A percentile compares a stretch with the other conserved stretches of the same genome.
These are phyloP conservation scores for Nesoenas mayeri DNA, from an alignment of 2,113 vertebrate genomes.

Conservation along the genomic window DNA sequence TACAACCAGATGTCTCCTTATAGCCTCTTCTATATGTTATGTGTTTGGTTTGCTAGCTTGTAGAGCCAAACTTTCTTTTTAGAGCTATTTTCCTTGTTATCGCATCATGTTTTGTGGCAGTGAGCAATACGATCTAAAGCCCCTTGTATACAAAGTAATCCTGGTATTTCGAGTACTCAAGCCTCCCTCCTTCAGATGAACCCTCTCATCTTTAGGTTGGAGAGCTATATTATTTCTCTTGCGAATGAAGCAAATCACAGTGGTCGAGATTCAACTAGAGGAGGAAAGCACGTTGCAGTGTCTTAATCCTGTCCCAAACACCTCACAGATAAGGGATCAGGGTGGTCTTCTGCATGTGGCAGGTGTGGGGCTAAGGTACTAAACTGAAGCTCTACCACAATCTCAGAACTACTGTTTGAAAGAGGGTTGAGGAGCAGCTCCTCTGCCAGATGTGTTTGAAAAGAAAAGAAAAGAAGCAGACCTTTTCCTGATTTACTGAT, in stretches of 20 bases:
- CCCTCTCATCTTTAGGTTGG: not conserved
- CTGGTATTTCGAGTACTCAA: not conserved
- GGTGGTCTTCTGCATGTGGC: not conserved
- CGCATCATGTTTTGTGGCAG: not conserved
- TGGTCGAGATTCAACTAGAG: not conserved
- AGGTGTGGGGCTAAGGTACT: not conserved
- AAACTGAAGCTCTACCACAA: not conserved
- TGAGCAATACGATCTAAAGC: not conserved
- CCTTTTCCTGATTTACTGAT: not conserved
- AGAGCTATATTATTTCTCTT: not conserved
- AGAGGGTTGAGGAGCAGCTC: not conserved
- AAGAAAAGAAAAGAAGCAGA: not conserved
- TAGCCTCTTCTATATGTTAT: not conserved
- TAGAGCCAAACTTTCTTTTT: not conserved
- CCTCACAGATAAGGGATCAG: not conserved
- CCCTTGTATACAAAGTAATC: not conserved
- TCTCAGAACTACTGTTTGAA: not conserved
- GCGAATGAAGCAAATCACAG: not conserved
- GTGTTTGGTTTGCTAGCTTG: not conserved
- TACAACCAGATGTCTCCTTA: not conserved
- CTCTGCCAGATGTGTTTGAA: not conserved
- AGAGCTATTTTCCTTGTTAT: not conserved
- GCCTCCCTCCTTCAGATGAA: not conserved
- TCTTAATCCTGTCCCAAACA: not conserved
- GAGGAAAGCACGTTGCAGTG: not conserved